Percentiles rank a stretch among this genome's conserved stretches.
These are phyloP conservation scores for Ormia ochracea DNA, from an alignment of 2,888 invertebrate genomes.

Conservation along the genomic window DNA sequence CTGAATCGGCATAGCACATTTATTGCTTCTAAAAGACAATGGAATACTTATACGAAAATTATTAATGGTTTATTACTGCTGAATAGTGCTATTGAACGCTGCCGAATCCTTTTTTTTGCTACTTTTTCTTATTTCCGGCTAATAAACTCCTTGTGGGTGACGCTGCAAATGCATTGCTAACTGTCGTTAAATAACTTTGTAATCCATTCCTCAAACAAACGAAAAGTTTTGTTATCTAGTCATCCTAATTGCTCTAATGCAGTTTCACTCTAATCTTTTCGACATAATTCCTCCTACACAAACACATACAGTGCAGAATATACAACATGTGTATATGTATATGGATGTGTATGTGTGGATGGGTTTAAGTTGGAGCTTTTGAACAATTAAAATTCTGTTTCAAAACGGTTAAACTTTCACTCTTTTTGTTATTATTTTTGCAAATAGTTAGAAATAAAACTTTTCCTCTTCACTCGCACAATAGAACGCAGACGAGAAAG, in stretches of 20 bases:
- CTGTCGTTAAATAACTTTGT: not conserved
- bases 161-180: no score
- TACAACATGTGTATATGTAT: not conserved
- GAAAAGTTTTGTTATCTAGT: not conserved
- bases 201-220: not conserved
- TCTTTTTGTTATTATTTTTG: constrained; percentile 2
- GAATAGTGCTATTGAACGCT: no score
- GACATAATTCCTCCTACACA: not conserved
- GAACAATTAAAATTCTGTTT: constrained; percentile 17
- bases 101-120: no score
- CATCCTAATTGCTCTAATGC: not conserved
- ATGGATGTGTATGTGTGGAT: not conserved
- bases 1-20: no score
- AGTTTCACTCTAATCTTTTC: not conserved
- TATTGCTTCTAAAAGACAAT: no score
- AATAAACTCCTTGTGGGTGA: no score
- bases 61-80: no score
- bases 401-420: constrained; percentile 36
- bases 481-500: not conserved
- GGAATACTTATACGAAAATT: no score
- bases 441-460: constrained; percentile 23
- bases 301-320: no score
- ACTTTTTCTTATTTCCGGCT: no score
- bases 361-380: not conserved
- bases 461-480: constrained; percentile 6